Evolutionary conservation across 2,797 vertebrate genomes (phyloP), one percentile per base, ranked within the genome.

Genomic region (Neosilurus mollespiculum): DNA sequence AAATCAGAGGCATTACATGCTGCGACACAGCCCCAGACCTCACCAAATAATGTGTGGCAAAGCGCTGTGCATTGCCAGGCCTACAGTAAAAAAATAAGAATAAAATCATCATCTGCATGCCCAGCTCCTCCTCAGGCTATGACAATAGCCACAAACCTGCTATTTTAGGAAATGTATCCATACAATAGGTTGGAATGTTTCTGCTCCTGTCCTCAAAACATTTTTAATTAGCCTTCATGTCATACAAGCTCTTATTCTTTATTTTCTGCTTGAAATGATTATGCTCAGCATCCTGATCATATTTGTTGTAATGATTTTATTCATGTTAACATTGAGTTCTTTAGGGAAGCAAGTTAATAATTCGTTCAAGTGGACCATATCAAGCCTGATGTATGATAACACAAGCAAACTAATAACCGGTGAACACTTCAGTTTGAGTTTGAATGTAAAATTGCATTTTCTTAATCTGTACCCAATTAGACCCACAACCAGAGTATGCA

Each of bases 1-100:
- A 94, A 94, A 94, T 94, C 93, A 94, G 91, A 51, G 3, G 88
- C 91, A 93, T 93, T 92, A 91, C 89, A 94, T 94, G 92, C 92
- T 87, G 92, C 91, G 90, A 91, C 90, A 86, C 91, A 88, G 76
- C 88, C 88, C 78, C 79, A 87, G 88, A 89, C 86, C 90, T 84
- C 86, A 83, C 86, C 78, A 82, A 88, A 93, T 94, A 92, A 94
- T 94, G 91, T 89, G 86, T 80, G 85, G 76, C 80, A 80, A 90
- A 90, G 86, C 88, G 90, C 51, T 34, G 67, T 87, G 82, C 85
- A 83, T 85, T 75, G 80, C 77, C 87, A 80, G 82, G 83, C 82
- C 69, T 64, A 51, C 26, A 81, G 82, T 78, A 76, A 85, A 76
- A 54, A 30, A 5, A 30, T 12, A 26, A 0, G 15, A 65, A 65